Base-by-base conservation (phyloP, 2,888 invertebrate genomes). In the Apamea crenata region DNA sequence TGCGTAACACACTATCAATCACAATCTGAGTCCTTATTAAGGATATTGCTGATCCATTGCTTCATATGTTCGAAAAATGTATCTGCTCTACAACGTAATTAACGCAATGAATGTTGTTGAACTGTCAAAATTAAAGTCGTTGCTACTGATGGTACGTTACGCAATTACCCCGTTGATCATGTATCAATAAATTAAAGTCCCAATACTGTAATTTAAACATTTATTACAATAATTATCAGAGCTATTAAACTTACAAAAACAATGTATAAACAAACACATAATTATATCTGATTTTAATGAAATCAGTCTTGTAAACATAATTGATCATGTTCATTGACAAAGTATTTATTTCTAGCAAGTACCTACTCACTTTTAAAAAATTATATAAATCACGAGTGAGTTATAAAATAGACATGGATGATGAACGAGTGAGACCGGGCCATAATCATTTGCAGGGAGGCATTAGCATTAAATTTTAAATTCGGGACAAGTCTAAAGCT, bases 271-370 rank as follows among this genome's bases (percentile, higher is more conserved):
- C 40, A 73, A 80, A 69, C 32, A n/a, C 68, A 44, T 40, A n/a
- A n/a, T n/a, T 21, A 73, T 32, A 79, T n/a, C n/a, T 4, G 68
- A 73, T 80, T 29, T 3, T 50, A 66, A 40, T 70, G 69, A 56
- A 65, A 56, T 56, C 79, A 78, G 79, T 78, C 79, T 78, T 75
- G 8, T 75, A 53, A 53, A 53, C 8, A 25, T 56, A 59, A 59
- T n/a, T 59, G 1, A n/a, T n/a, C n/a, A n/a, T n/a, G 12, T 59
- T 59, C n/a, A 59, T 59, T 12, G 12, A 59, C n/a, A 59, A 44
- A 32, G 29, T 40, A 70, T 16, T 6, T 65, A 14, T 21, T 47
- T 63, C 47, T 32, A 47, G 32, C 47, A 47, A 63, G 65, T 8
- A 65, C 10, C 21, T 44, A 65, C 29, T 29, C 44, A 44, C 21